Base-by-base conservation (phyloP, 2,797 vertebrate species). In the Poliocrania exsul region DNA sequence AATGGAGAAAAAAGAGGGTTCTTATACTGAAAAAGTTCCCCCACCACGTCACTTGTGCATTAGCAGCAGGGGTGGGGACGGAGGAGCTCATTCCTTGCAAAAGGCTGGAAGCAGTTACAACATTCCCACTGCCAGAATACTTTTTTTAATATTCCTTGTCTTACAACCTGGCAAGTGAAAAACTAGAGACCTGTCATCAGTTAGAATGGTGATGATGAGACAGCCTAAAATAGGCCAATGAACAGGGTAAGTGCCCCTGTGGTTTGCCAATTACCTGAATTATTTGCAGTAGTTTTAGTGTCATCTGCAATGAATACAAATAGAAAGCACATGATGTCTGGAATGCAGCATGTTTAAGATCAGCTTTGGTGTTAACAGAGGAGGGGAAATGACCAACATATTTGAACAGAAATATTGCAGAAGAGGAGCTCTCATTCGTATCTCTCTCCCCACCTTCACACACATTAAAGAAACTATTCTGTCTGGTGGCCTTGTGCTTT, bases 231-330 rank as follows among this genome's bases (percentile, higher is more conserved):
- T 95, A 97, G 97, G 97, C 96, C 97, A 96, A 95, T 96, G 97
- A 97, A 95, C 95, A 95, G 89, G 92, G 91, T 96, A 97, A 98
- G 96, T 97, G 94, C 93, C 96, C 97, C 97, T 97, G 97, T 96
- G 97, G 97, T 97, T 98, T 97, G 97, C 96, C 97, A 98, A 97
- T 98, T 98, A 97, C 97, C 96, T 97, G 97, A 97, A 98, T 98
- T 97, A 98, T 98, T 97, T 95, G 95, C 95, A 40, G 94, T 97
- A 96, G 95, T 97, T 97, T 97, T 97, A 97, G 93, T 69, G 90
- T 91, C 82, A 89, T 94, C 95, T 92, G 96, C 96, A 95, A 86
- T 91, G 97, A 97, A 98, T 98, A 97, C 97, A 98, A 97, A 98
- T 98, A 96, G 79, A 94, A 96, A 97, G 93, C 90, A 95, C 85